These are phyloP conservation scores for Pemphigus obesinymphae DNA, from an alignment of 1,140 invertebrate species.

Conservation along the genomic window DNA sequence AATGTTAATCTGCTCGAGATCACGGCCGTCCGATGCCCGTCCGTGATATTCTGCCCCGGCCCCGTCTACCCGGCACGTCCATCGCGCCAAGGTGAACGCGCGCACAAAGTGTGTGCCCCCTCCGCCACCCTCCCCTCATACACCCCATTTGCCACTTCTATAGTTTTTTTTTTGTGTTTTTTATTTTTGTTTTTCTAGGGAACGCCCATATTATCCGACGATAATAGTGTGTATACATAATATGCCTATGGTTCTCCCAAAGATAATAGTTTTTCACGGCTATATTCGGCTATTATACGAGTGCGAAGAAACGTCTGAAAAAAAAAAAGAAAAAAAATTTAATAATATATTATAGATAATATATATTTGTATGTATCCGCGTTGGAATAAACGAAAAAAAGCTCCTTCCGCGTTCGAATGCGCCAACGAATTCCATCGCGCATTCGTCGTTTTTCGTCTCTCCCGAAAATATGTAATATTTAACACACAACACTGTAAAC, in stretches of 20 bases:
- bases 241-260: no score
- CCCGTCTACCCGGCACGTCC: not conserved
- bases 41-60: slow-evolving; percentile 1
- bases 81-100: slow-evolving; percentile 31
- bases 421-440: no score
- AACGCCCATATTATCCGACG: not conserved
- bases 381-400: no score
- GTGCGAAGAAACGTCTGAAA: no score
- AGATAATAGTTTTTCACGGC: not conserved
- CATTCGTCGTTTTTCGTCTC: no score
- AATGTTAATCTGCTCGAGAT: slow-evolving; percentile 30
- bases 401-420: no score
- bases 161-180: not conserved
- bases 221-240: not conserved
- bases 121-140: not conserved
- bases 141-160: not conserved
- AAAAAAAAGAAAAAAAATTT: no score
- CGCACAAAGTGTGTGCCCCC: not conserved
- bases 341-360: no score
- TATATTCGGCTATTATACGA: no score
- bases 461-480: no score
- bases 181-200: not conserved
- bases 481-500: no score
- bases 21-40: slow-evolving; percentile 41
- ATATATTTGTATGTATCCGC: no score